A percentile compares a stretch with the other conserved stretches of the same genome.
Evolutionary conservation across 2,113 vertebrate species (phyloP).

Genomic region (Brienomyrus brachyistius): DNA sequence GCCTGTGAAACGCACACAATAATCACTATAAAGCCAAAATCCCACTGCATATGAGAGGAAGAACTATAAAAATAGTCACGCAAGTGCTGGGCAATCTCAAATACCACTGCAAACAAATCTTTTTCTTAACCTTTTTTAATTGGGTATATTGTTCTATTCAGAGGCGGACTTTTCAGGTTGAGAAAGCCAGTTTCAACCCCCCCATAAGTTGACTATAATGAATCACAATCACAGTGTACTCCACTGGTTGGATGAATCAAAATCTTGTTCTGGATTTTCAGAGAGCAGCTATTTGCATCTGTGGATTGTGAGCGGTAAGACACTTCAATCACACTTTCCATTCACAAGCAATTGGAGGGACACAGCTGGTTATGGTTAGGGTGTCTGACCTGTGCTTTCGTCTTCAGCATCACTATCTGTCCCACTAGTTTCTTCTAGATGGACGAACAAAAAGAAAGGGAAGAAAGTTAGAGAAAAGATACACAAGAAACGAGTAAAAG

Average conservation of each 20-base stretch:
- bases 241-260: background rate
- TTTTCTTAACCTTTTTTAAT: background rate
- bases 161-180: background rate
- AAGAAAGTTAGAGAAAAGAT: background rate
- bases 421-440: constrained; percentile 82
- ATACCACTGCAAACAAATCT: background rate
- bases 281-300: background rate
- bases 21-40: background rate
- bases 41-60: background rate
- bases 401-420: constrained; percentile 90
- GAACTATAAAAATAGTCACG: background rate
- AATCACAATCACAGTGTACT: background rate
- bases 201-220: background rate
- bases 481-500: constrained; percentile 15
- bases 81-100: background rate
- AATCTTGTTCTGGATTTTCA: background rate
- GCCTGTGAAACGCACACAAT: constrained; percentile 39
- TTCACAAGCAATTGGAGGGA: background rate
- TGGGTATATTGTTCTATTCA: background rate
- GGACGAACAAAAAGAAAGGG: constrained; percentile 5
- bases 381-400: constrained; percentile 73
- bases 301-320: background rate
- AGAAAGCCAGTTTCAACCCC: background rate
- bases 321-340: background rate
- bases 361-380: background rate